Evolutionary conservation across 2,888 invertebrate species (phyloP).

Genomic region (Phengaris arion): DNA sequence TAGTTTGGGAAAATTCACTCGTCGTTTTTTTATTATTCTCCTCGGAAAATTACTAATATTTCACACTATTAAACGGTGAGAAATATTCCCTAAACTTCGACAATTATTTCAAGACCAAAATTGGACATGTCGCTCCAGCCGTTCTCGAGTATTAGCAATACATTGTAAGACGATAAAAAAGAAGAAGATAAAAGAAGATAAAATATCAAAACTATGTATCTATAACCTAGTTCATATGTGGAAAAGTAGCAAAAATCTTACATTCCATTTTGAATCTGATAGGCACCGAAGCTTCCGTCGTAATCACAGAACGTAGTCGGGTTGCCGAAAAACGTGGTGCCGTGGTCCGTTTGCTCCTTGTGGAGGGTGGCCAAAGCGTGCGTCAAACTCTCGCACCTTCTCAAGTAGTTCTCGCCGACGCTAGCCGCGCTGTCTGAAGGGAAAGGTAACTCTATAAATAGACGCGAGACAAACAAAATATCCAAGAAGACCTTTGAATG

Average conservation of each 20-base stretch:
- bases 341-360: constrained; percentile 79
- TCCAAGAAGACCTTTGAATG: constrained; percentile 39
- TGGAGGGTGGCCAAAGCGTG: constrained; percentile 74
- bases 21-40: too few species aligned
- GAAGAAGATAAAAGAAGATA: too few species aligned
- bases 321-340: constrained; percentile 76
- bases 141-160: too few species aligned
- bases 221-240: too few species aligned
- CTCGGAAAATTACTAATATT: too few species aligned
- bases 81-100: too few species aligned
- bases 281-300: constrained; percentile 82
- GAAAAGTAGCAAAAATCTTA: constrained; percentile 54
- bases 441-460: constrained; percentile 22
- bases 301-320: constrained; percentile 80
- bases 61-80: too few species aligned
- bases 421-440: constrained; percentile 61
- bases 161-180: too few species aligned
- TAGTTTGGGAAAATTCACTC: too few species aligned
- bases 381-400: constrained; percentile 83
- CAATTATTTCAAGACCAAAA: too few species aligned
- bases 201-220: too few species aligned
- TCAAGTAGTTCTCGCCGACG: constrained; percentile 79
- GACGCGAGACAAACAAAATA: constrained; percentile 31
- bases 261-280: constrained; percentile 76
- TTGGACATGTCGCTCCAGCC: too few species aligned